Base-by-base conservation (phyloP, 2,888 invertebrate genomes). In the Temnothorax rugatulus region DNA sequence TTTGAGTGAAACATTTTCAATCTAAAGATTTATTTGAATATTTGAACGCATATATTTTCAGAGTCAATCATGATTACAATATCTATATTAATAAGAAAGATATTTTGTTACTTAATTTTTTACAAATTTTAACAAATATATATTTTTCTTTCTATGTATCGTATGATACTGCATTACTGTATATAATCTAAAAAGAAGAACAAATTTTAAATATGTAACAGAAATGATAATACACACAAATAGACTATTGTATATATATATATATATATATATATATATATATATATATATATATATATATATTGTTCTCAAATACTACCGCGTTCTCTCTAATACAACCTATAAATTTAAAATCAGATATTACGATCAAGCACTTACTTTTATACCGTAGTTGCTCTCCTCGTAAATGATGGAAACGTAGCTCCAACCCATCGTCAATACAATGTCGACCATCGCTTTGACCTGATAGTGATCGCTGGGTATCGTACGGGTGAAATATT, bases 361-460 rank as follows among this genome's bases (percentile, higher is more conserved):
- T 59, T 81, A 73, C 9, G 59, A 59, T 59, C n/a, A 25, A 38
- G 21, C 34, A 75, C 85, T 84, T 93, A 98, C 99, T 97, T 98
- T 98, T 87, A 98, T 98, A 9, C 99, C 99, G 93, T 99, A 99
- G 95, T 98, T 99, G 84, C 98, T 98, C 95, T 99, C 99, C 95
- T 99, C 99, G 94, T 99, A 99, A 88, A 99, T 97, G 91, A 99
- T 98, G 75, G 99, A 99, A 29, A 99, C 97, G 95, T 99, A 99
- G 87, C 98, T 98, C 99, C 99, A 99, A 69, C 97, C 96, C 95
- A 99, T 97, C 89, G 96, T 96, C 91, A 96, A 96, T 21, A 99
- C 97, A 89, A 99, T 98, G 93, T 98, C 98, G 29, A 99, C 98
- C 98, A 99, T 99, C 0, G 98, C 99, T 91, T 98, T 97, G 3